These are phyloP conservation scores for Tetragnatha montana DNA, from an alignment of 2,888 invertebrate species.

Conservation along the genomic window DNA sequence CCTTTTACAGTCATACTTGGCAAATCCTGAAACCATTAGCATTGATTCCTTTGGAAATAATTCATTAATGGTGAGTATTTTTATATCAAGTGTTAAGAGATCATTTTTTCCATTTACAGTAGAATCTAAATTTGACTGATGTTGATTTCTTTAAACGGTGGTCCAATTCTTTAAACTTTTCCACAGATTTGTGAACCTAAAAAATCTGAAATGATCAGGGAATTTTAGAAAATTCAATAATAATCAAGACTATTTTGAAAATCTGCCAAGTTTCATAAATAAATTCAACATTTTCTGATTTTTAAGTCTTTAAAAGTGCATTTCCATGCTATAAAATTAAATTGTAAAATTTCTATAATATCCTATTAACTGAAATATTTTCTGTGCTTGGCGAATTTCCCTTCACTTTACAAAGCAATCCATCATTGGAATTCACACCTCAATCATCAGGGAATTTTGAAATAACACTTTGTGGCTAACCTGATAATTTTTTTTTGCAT, in stretches of 20 bases:
- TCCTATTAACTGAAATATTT: no score
- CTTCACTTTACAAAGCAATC: no score
- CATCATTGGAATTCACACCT: no score
- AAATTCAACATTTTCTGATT: background rate
- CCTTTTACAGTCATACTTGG: conserved; percentile 7
- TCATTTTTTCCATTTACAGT: background rate
- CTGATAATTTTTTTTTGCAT: no score
- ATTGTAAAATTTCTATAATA: no score
- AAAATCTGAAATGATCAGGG: background rate
- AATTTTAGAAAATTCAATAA: background rate
- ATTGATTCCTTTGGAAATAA: background rate
- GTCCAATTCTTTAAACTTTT: background rate
- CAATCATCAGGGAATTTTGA: no score
- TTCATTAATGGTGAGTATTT: background rate
- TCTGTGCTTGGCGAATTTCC: no score
- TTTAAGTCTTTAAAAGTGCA: background rate
- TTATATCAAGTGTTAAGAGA: no score
- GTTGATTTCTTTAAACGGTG: background rate
- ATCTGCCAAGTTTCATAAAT: background rate
- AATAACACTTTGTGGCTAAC: no score
- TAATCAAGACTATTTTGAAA: background rate
- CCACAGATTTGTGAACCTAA: background rate
- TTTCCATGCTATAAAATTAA: no score
- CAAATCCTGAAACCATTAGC: background rate
- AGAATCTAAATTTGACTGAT: background rate